A percentile compares a stretch with the other conserved stretches of the same genome.
These are phyloP conservation scores for Eucidaris tribuloides DNA, from an alignment of 35 echinoderm and acorn worm genomes.

Conservation along the genomic window DNA sequence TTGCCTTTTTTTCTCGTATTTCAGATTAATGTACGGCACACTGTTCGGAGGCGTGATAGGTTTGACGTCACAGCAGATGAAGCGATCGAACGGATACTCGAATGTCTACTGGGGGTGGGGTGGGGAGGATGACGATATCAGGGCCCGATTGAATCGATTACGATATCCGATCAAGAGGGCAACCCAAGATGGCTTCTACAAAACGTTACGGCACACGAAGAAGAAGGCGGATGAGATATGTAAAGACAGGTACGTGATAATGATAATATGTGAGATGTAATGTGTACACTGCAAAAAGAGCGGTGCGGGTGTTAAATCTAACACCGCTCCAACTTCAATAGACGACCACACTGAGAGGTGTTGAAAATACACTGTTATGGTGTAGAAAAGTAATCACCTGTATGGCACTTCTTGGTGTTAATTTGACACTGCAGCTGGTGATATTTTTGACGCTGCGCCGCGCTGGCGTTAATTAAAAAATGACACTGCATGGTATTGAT, in stretches of 20 bases:
- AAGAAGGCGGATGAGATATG: background rate
- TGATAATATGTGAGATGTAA: too few relatives aligned
- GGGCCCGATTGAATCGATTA: background rate
- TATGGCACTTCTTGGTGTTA: too few relatives aligned
- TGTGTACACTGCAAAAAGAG: too few relatives aligned
- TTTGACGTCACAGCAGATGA: background rate
- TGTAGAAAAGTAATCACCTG: too few relatives aligned
- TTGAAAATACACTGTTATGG: too few relatives aligned
- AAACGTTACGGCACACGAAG: constrained; percentile 4
- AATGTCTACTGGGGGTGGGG: constrained; percentile 31
- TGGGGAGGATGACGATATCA: background rate
- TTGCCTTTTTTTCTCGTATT: background rate
- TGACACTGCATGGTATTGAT: too few relatives aligned
- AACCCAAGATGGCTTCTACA: background rate
- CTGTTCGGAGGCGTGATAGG: background rate
- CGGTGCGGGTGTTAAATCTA: too few relatives aligned
- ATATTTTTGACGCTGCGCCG: too few relatives aligned
- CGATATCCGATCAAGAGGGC: background rate
- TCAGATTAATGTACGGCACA: background rate
- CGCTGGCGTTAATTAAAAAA: too few relatives aligned
- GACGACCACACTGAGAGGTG: too few relatives aligned
- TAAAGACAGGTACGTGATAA: background rate
- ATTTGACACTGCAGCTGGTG: too few relatives aligned
- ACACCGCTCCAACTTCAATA: too few relatives aligned
- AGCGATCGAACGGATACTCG: background rate